These are phyloP conservation scores for Cataglyphis rosenhaueri DNA, from an alignment of 2,888 invertebrate species.

Conservation along the genomic window DNA sequence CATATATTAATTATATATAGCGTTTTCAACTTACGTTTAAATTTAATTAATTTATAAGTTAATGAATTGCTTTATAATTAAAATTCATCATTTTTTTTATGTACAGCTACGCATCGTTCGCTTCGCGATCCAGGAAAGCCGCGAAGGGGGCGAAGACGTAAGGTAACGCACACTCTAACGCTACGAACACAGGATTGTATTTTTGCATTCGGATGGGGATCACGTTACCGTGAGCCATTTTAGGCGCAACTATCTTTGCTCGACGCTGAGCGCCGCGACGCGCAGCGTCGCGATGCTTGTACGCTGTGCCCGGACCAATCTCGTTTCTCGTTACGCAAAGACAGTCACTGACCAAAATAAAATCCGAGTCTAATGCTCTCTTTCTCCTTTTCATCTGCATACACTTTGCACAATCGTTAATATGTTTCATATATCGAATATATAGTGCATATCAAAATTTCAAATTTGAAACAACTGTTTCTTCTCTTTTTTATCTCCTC, in stretches of 20 bases:
- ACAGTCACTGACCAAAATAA: conserved; percentile 84
- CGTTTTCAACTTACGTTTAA: neutral
- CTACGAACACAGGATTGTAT: conserved; percentile 85
- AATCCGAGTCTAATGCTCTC: conserved; percentile 68
- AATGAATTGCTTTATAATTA: neutral
- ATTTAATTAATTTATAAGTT: neutral
- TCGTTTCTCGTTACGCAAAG: conserved; percentile 81
- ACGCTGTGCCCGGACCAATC: conserved; percentile 73
- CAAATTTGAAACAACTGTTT: neutral
- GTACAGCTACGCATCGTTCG: neutral
- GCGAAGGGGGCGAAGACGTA: conserved; percentile 52
- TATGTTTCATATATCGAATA: neutral
- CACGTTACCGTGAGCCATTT: conserved; percentile 89
- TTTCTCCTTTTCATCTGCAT: conserved; percentile 31
- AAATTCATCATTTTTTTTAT: conserved; percentile 13
- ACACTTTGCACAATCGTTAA: neutral
- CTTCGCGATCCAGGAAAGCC: neutral
- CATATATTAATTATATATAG: too few species aligned
- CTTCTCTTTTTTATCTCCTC: neutral
- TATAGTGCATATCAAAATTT: neutral
- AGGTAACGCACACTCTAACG: conserved; percentile 55
- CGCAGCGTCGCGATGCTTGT: conserved; percentile 71
- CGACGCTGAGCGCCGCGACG: conserved; percentile 80
- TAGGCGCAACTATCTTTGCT: conserved; percentile 88
- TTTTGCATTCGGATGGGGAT: conserved; percentile 86